Base-by-base conservation (phyloP, 1,140 invertebrate genomes). In the Drosophila repletoides region DNA sequence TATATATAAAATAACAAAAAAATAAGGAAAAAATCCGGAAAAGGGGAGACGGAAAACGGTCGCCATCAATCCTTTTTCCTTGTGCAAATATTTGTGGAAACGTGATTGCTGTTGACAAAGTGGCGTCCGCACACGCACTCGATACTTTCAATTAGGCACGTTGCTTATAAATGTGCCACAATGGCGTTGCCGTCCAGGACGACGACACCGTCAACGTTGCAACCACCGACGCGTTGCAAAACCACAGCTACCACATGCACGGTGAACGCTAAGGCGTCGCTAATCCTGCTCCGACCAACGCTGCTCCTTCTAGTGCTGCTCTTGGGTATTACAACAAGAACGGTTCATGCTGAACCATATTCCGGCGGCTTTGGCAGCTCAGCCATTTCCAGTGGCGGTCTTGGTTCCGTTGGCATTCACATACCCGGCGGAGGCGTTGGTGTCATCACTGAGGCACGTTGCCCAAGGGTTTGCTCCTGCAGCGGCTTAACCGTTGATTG, bases 401-500 rank as follows among this genome's bases (percentile, higher is more conserved):
- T 88, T 4, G 73, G 79, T 1, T 88, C 86, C 28, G 88, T 90
- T 10, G 88, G 88, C 46, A 90, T 90, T 21, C 88, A 90, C 53
- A 90, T 90, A 65, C 88, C 88, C 43, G 88, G 88, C 38, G 84
- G 84, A 19, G 74, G 83, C 10, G 68, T 87, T 10, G 88, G 88
- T 21, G 73, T 88, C 40, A 88, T 90, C 17, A 88, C 79, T 7
- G 88, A 90, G 49, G 76, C 88, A 4, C 72, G 88, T 33, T 97
- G 96, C 91, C 96, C 96, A 3, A 93, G 93, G 91, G 93, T 94
- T 10, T 97, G 96, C 91, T 92, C 93, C 71, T 97, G 96, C 90
- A 92, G 93, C 52, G 94, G 94, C 51, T 92, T 94, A 43, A 94
- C 94, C 38, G 94, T 96, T 19, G 95, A 97, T 88, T 97, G 96